phyloP scores from a whole-genome alignment of 1,140 invertebrate species.

The Leptoteleia sp. region DNA sequence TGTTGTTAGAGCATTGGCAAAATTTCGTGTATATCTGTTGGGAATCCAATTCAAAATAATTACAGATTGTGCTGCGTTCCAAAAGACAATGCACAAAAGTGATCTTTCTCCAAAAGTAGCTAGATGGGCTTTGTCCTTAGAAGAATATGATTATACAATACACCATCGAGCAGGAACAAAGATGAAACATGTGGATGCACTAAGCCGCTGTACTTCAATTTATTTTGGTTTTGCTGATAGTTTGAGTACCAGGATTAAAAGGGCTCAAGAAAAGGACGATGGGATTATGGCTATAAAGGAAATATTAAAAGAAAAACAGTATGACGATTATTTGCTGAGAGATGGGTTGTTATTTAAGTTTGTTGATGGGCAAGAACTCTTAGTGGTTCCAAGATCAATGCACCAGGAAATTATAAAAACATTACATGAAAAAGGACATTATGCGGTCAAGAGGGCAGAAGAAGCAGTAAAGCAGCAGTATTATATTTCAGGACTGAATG shows the following conservation, averaged over 20 bases:
- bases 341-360: slow-evolving; percentile 5
- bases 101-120: slow-evolving; percentile 1
- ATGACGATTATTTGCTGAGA: slow-evolving; percentile 1
- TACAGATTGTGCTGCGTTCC: slow-evolving; percentile 2
- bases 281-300: slow-evolving; percentile 2
- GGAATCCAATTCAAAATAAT: slow-evolving; percentile 5
- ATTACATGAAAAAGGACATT: too few species aligned
- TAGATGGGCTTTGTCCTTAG: slow-evolving; percentile 4
- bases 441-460: too few species aligned
- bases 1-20: not conserved
- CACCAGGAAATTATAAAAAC: too few species aligned
- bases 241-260: not conserved
- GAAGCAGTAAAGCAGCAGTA: too few species aligned
- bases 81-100: slow-evolving; percentile 2
- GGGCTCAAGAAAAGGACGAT: slow-evolving; percentile 2
- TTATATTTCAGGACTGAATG: too few species aligned
- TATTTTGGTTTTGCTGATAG: slow-evolving; percentile 3
- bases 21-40: slow-evolving; percentile 4
- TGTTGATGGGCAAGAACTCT: slow-evolving; percentile 3
- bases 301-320: not conserved
- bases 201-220: not conserved
- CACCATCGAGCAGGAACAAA: slow-evolving; percentile 2
- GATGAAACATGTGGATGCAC: slow-evolving; percentile 2
- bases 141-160: not conserved
- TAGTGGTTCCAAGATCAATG: not conserved